Conservation (phyloP, 2,797 vertebrate species). For the Hybognathus amarus region DNA sequence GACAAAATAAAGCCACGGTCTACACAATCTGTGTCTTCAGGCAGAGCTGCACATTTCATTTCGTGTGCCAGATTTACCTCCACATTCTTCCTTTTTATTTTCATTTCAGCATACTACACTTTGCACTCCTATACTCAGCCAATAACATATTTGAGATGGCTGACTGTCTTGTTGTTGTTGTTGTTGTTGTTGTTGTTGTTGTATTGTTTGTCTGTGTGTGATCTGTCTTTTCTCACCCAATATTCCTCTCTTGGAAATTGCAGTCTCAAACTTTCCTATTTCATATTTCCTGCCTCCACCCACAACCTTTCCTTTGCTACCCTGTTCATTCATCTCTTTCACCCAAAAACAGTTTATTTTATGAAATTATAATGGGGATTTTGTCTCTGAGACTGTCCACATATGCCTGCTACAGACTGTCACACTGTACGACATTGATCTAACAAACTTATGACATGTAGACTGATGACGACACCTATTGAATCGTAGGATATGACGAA, state of each 20-base stretch:
- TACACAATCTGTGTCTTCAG: slow-evolving; percentile 29
- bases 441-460: too few relatives aligned
- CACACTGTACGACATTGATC: too few relatives aligned
- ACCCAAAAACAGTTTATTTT: neutral
- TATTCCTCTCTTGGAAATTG: slow-evolving; percentile 20
- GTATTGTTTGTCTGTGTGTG: slow-evolving; percentile 7
- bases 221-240: slow-evolving; percentile 10
- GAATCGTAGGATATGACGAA: too few relatives aligned
- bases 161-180: neutral
- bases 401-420: too few relatives aligned
- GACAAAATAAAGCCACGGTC: slow-evolving; percentile 22
- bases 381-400: neutral
- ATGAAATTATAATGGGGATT: neutral
- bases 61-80: slow-evolving; percentile 54
- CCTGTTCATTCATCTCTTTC: slow-evolving; percentile 48
- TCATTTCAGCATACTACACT: neutral
- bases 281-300: slow-evolving; percentile 56
- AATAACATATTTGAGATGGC: neutral
- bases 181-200: neutral
- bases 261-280: neutral
- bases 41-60: slow-evolving; percentile 23
- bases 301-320: slow-evolving; percentile 44
- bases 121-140: slow-evolving; percentile 17
- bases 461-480: too few relatives aligned
- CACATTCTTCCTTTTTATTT: too few relatives aligned